Evolutionary conservation across 2,113 vertebrate genomes (phyloP), one percentile per base, ranked within the genome.

Genomic region (Mesoclemmys tuberculata): DNA sequence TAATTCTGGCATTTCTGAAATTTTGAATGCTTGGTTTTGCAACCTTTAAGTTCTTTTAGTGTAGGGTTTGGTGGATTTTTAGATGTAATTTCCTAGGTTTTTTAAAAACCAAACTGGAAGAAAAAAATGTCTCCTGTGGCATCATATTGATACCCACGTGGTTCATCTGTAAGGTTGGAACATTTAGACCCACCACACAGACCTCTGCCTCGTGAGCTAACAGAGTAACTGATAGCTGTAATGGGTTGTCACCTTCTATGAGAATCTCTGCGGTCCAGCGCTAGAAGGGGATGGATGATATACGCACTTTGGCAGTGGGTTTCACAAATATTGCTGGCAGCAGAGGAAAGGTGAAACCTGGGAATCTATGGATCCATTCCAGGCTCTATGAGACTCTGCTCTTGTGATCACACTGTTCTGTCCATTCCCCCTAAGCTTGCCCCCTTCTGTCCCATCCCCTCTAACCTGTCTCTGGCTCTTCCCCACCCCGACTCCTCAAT

Each of bases 241-340:
- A 75, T 58, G 5, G 44, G 80, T 0, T 1, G 7, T 58, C 75
- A 7, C 55, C 85, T 41, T 90, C 38, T 80, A 3, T 26, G 13
- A 24, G 56, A 58, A 29, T n/a, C n/a, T 19, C 35, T 38, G n/a
- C 31, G 19, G 19, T 10, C n/a, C 64, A 71, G 24, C 26, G 16
- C 44, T 48, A 78, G 26, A 48, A 24, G 13, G 75, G 44, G 21
- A 48, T 56, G 44, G 21, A 48, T 56, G 46, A 38, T 35, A 35
- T 5, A 6, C 56, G 49, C 0, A 0, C 48, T 55, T 88, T 82
- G 52, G 13, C 5, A 31, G 79, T 74, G 52, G 78, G 16, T 29
- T 78, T 93, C 68, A 55, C 44, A 84, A 61, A 80, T 82, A 14
- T 92, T 90, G 18, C n/a, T n/a, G n/a, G 21, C 64, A 22, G 19